Evolutionary conservation across 1,140 invertebrate species (phyloP).

Genomic region (Eurytemora carolleeae): DNA sequence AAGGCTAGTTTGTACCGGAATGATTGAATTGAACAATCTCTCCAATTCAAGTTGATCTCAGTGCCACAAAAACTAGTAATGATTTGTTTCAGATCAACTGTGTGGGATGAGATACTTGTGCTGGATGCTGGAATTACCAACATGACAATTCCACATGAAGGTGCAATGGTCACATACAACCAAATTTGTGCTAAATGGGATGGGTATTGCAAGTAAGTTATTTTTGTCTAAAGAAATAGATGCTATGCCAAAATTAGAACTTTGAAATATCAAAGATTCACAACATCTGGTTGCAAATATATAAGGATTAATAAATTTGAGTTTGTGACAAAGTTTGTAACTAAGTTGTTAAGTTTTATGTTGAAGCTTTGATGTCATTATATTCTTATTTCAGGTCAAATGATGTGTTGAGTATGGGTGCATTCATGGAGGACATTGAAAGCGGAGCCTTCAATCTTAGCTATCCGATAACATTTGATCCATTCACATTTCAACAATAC

Average conservation of each 20-base stretch:
- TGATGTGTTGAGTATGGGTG: slow-evolving; percentile 58
- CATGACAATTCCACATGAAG: slow-evolving; percentile 41
- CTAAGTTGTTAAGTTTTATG: neutral
- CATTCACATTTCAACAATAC: slow-evolving; percentile 40
- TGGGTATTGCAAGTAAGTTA: slow-evolving; percentile 44
- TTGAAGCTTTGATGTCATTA: neutral
- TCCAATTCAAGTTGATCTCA: neutral
- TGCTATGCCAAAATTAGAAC: neutral
- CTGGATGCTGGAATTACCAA: slow-evolving; percentile 56
- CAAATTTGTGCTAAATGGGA: slow-evolving; percentile 65
- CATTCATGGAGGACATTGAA: slow-evolving; percentile 58
- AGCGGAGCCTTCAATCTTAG: slow-evolving; percentile 47
- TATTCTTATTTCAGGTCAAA: slow-evolving; percentile 31
- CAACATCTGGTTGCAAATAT: neutral
- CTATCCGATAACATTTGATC: slow-evolving; percentile 69
- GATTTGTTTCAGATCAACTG: slow-evolving; percentile 35
- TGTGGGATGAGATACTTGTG: slow-evolving; percentile 54
- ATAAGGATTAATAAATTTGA: neutral
- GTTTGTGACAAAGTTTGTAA: neutral
- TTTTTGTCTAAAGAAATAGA: neutral
- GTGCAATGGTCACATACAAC: slow-evolving; percentile 44
- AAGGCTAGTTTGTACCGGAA: neutral
- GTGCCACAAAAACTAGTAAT: neutral
- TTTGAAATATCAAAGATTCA: neutral
- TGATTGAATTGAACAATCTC: neutral